Base-by-base conservation (phyloP, 2,797 vertebrate species). In the Smutsia temminckii region DNA sequence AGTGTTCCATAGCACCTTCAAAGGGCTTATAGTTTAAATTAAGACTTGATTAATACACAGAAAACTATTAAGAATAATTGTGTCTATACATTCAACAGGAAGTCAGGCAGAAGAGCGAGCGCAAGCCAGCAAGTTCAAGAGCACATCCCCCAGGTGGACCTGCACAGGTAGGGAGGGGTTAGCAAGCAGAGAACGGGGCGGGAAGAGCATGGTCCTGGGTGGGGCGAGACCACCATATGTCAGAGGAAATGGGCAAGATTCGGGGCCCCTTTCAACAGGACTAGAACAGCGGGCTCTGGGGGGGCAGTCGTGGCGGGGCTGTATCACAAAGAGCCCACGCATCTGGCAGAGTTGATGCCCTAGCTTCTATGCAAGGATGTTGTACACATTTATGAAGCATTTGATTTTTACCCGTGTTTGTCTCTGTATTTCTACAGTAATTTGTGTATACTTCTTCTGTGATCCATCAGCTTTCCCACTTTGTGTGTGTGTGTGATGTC, bases 181-280 rank as follows among this genome's bases (percentile, higher is more conserved):
- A 49, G 29, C 20, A 14, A 14, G 40, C 1, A 1, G 42, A 6
- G 10, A 9, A 7, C 9, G 27, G 27, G 37, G 37, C 29, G 32
- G 69, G 85, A 8, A 8, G 13, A 3, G 27, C 17, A 8, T 0
- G 6, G 18, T 5, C 10, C 18, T 1, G 5, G 79, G 32, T 9
- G 3, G 8, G 8, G 8, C 0, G 2, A 72, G 34, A 18, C 3
- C 10, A 9, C 7, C 9, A 29, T 18, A 20, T 1, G 61, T 25
- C 32, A 17, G n/a, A 37, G 61, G 63, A 21, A 12, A 18, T 13
- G 46, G 46, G 13, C 0, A 8, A 7, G 63, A 5, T 2, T 46
- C 46, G 2, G 46, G 46, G 46, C 46, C 46, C 10, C 46, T 46
- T 46, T 10, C 46, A 46, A 46, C 18, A 77, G 12, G 53, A 6